Base-by-base conservation (phyloP, 2,888 invertebrate species). In the Phlogophora meticulosa region DNA sequence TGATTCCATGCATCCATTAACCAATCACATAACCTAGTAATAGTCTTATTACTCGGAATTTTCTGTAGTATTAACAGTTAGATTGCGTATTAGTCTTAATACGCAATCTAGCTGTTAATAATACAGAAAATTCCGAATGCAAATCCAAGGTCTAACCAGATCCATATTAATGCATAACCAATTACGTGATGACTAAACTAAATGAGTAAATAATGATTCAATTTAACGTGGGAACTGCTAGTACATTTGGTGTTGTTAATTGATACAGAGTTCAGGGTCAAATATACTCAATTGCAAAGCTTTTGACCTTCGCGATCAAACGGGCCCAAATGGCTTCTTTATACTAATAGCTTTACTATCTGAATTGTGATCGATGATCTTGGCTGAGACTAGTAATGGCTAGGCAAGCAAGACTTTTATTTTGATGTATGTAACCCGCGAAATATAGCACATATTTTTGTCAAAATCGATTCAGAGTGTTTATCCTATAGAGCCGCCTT, bases 211-310 rank as follows among this genome's bases (percentile, higher is more conserved):
- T 77, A 80, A 70, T 65, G 58, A 69, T 67, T 75, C 62, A 72
- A 82, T 76, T 53, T 32, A 57, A 57, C 80, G 82, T 84, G 84
- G 63, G 84, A 83, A 84, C 43, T 55, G 55, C 38, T 53, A 69
- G 52, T 68, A 58, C 36, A 57, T 45, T 45, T 4, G 34, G 51
- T 61, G 68, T 69, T 61, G 68, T 71, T 76, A 72, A 76, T 78
- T 80, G 70, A 55, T 66, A 24, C 57, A 46, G 68, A 58, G 66
- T 72, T 72, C 76, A 74, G 60, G 75, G 79, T 63, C 53, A 56
- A 53, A 60, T 79, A 66, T 62, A 63, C 57, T 52, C 77, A 69
- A 73, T 73, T 82, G 77, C 63, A 66, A 66, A 65, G 59, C 53
- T 63, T 53, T 52, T 52, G 62, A 67, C 73, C 80, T 78, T 80